These are phyloP conservation scores for Heliconius ismenius DNA, from an alignment of 2,888 invertebrate genomes.

Conservation along the genomic window DNA sequence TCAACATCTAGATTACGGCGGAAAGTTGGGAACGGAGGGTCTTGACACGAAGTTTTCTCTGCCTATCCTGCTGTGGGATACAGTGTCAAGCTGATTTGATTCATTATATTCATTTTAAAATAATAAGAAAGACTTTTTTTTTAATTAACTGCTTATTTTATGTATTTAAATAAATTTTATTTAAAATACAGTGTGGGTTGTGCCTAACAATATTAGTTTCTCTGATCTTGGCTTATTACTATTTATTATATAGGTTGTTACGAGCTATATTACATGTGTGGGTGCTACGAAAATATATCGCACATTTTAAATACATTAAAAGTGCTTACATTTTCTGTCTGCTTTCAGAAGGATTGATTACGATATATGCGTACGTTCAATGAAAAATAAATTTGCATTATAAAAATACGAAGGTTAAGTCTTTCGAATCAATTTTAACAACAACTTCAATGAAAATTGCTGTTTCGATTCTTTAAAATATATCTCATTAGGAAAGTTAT, in stretches of 20 bases:
- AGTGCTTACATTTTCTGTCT: conserved; percentile 18
- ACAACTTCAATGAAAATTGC: not conserved
- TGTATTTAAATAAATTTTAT: conserved; percentile 2
- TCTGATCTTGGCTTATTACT: conserved; percentile 13
- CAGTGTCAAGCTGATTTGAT: too few relatives aligned
- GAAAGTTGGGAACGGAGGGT: too few relatives aligned
- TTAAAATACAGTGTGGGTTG: not conserved
- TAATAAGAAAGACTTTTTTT: not conserved
- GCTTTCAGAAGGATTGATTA: not conserved
- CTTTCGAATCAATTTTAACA: not conserved
- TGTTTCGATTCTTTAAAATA: not conserved
- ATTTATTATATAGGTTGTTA: conserved; percentile 12
- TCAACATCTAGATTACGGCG: too few relatives aligned
- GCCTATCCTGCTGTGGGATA: too few relatives aligned
- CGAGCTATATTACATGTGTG: not conserved
- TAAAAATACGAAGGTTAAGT: not conserved
- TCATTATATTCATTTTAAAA: not conserved
- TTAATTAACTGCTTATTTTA: not conserved
- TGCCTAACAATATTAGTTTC: not conserved
- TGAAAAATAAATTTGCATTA: not conserved
- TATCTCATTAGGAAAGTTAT: not conserved
- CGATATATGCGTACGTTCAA: not conserved
- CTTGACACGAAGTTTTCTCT: too few relatives aligned
- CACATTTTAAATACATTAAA: not conserved
- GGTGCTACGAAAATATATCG: conserved; percentile 9